Percentiles rank a stretch among this genome's conserved stretches.
Evolutionary conservation across 1,140 invertebrate genomes (phyloP).

Genomic region (Platorchestia sp.): DNA sequence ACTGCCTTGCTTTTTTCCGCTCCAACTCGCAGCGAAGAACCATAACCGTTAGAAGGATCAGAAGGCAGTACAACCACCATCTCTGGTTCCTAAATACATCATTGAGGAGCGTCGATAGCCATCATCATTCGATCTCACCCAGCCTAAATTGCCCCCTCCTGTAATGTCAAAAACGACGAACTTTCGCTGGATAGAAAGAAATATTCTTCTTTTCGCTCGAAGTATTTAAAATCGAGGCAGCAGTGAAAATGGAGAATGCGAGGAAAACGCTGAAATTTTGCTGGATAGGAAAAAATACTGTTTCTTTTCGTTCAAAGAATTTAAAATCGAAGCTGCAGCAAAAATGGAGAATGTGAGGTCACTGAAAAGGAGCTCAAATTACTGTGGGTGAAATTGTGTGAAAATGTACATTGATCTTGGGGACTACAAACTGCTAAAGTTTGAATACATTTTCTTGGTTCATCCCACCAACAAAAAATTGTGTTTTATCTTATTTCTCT

Average conservation of each 20-base stretch:
- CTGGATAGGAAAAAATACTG: background rate
- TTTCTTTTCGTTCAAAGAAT: background rate
- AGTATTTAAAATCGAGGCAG: background rate
- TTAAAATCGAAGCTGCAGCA: background rate
- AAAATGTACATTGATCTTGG: too few species aligned
- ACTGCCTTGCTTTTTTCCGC: background rate
- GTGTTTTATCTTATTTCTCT: too few species aligned
- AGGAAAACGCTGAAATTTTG: background rate
- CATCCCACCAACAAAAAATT: too few species aligned
- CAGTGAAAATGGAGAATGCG: background rate
- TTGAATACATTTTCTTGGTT: too few species aligned
- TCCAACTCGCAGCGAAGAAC: background rate
- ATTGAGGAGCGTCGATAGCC: constrained; percentile 31
- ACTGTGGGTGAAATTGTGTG: too few species aligned
- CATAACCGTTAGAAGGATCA: constrained; percentile 47
- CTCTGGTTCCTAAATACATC: constrained; percentile 18
- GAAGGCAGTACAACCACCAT: background rate
- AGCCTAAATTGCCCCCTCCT: background rate
- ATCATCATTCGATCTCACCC: background rate
- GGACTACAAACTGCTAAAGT: too few species aligned
- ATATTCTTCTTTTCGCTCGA: background rate
- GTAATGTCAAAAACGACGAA: background rate
- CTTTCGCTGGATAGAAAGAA: background rate
- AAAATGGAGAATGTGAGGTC: background rate
- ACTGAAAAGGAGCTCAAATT: background rate